Conservation (phyloP, 2,888 invertebrate genomes). For the Callinectes sapidus region DNA sequence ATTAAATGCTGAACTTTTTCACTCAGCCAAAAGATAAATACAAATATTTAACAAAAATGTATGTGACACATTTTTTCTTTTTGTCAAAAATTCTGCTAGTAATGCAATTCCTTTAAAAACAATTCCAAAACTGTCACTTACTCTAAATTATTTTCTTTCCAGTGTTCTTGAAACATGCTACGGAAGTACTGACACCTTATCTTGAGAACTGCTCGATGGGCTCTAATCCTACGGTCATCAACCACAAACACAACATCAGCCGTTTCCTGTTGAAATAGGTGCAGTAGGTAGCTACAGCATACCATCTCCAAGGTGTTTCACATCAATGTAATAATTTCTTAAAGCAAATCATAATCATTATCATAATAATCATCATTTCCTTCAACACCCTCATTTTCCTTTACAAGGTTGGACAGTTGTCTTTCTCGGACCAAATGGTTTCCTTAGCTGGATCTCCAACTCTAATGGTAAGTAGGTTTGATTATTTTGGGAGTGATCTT, state of each 20-base stretch:
- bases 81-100: not conserved
- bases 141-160: slow-evolving; percentile 72
- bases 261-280: slow-evolving; percentile 74
- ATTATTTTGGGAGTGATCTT: too few relatives aligned
- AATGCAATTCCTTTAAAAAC: not conserved
- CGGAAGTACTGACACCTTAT: slow-evolving; percentile 81
- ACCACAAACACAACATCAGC: slow-evolving; percentile 80
- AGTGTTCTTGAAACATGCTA: slow-evolving; percentile 79
- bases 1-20: not conserved
- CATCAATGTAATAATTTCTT: not conserved
- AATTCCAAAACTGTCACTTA: slow-evolving; percentile 45
- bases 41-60: not conserved
- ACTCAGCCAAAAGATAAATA: not conserved
- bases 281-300: not conserved
- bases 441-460: too few relatives aligned
- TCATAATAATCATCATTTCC: slow-evolving; percentile 8
- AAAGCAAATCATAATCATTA: too few relatives aligned
- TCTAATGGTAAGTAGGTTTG: too few relatives aligned
- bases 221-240: slow-evolving; percentile 79
- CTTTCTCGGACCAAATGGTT: too few relatives aligned
- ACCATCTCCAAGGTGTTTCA: not conserved
- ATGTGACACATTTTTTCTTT: not conserved
- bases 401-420: too few relatives aligned
- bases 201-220: slow-evolving; percentile 81
- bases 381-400: too few relatives aligned